Conservation (phyloP, 2,797 vertebrate species). For the Ficedula albicollis region DNA sequence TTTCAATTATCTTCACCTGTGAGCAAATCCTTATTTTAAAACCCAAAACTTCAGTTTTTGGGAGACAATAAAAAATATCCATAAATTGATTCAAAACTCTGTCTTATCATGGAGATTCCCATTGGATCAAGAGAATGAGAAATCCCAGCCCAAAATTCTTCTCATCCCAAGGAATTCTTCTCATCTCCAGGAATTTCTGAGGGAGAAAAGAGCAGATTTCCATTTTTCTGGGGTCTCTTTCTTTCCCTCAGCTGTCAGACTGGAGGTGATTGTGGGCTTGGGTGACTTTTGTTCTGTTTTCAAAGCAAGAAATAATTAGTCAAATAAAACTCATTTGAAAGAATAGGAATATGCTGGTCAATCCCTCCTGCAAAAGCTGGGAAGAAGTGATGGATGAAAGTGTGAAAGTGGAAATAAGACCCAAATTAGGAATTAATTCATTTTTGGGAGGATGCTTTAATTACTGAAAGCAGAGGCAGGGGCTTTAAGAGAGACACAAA, state of each 20-base stretch:
- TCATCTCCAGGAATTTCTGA: background rate
- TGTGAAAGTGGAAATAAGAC: background rate
- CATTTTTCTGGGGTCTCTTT: background rate
- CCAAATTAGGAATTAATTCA: background rate
- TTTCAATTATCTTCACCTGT: background rate
- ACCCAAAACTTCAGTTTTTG: background rate
- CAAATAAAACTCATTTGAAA: background rate
- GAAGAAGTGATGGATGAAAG: background rate
- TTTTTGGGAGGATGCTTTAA: background rate
- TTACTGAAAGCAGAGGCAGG: background rate
- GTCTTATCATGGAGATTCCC: background rate
- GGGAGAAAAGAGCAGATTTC: background rate
- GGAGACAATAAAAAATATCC: background rate
- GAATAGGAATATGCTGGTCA: accelerated
- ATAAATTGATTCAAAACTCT: background rate
- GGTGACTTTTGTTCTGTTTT: background rate
- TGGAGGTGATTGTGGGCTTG: background rate
- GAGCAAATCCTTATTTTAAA: background rate
- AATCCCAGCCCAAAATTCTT: background rate
- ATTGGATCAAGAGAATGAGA: background rate
- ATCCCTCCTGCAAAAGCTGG: background rate
- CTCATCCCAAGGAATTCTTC: background rate
- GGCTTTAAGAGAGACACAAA: background rate
- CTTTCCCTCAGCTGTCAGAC: background rate
- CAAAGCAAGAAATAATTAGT: background rate